A percentile compares a stretch with the other conserved stretches of the same genome.
Evolutionary conservation across 2,113 vertebrate species (phyloP).

Genomic region (Typhlomys cinereus): DNA sequence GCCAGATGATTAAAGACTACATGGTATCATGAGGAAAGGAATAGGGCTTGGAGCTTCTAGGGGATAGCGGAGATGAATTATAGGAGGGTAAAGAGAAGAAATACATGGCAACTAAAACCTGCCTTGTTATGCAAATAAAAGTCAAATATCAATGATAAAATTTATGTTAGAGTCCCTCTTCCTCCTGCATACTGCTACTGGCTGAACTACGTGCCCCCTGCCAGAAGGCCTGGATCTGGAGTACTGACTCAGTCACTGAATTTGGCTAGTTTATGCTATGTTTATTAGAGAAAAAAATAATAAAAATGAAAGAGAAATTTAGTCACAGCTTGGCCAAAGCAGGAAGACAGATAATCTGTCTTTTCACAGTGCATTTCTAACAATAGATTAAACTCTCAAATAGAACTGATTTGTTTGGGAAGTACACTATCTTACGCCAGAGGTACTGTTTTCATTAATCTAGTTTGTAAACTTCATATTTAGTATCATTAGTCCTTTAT

Average conservation of each 20-base stretch:
- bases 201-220: background rate
- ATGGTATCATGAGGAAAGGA: background rate
- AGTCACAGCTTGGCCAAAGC: background rate
- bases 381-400: slow-evolving; percentile 27
- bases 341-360: background rate
- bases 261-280: background rate
- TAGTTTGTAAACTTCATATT: slow-evolving; percentile 33
- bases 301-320: background rate
- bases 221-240: background rate
- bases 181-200: background rate
- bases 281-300: background rate
- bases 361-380: background rate
- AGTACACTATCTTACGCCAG: background rate
- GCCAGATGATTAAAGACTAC: background rate
- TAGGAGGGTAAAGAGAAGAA: background rate
- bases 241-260: background rate
- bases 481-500: background rate
- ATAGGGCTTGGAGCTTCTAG: background rate
- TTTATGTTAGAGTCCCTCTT: background rate
- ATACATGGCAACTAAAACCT: background rate
- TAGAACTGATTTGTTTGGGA: background rate
- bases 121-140: background rate
- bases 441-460: slow-evolving; percentile 33
- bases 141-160: no score
- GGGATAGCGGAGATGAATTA: background rate